A percentile compares a stretch with the other conserved stretches of the same genome.
Evolutionary conservation across 2,797 vertebrate genomes (phyloP).

Genomic region (Oryzias dopingdopingensis): DNA sequence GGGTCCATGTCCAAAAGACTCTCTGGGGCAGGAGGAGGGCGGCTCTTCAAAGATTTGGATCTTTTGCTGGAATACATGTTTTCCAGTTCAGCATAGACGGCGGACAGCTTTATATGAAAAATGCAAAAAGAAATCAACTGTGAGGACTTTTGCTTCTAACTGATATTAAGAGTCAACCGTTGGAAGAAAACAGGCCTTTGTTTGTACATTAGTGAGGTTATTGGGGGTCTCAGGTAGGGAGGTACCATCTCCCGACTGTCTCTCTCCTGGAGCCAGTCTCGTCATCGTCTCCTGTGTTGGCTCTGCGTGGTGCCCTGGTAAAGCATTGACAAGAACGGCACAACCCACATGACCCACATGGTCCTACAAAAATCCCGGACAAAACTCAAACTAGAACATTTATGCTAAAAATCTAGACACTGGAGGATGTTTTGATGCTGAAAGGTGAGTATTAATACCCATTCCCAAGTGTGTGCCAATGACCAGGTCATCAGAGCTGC

Average conservation of each 20-base stretch:
- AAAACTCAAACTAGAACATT: too few species aligned
- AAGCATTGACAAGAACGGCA: slow-evolving; percentile 36
- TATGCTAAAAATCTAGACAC: neutral
- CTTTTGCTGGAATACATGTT: slow-evolving; percentile 87
- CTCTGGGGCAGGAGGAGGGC: slow-evolving; percentile 80
- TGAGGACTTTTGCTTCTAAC: slow-evolving; percentile 17
- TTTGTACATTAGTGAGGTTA: slow-evolving; percentile 92
- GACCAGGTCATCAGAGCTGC: slow-evolving; percentile 82
- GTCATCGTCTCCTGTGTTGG: slow-evolving; percentile 82
- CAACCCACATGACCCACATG: too few species aligned
- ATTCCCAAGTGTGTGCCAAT: slow-evolving; percentile 81
- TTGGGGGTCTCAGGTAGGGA: slow-evolving; percentile 97
- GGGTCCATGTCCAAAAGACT: slow-evolving; percentile 72
- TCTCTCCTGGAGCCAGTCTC: slow-evolving; percentile 89
- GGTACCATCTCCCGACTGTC: slow-evolving; percentile 94
- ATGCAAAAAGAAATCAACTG: slow-evolving; percentile 35
- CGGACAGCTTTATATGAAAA: slow-evolving; percentile 83
- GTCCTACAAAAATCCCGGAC: too few species aligned
- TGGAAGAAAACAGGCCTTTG: neutral
- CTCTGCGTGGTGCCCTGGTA: slow-evolving; percentile 75
- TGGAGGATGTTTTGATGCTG: slow-evolving; percentile 3
- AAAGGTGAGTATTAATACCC: slow-evolving; percentile 61
- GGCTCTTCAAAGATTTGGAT: slow-evolving; percentile 81
- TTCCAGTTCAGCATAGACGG: slow-evolving; percentile 93
- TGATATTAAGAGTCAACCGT: neutral